Evolutionary conservation across 2,888 invertebrate genomes (phyloP), one percentile per base, ranked within the genome.

Genomic region (Andrena minutula): DNA sequence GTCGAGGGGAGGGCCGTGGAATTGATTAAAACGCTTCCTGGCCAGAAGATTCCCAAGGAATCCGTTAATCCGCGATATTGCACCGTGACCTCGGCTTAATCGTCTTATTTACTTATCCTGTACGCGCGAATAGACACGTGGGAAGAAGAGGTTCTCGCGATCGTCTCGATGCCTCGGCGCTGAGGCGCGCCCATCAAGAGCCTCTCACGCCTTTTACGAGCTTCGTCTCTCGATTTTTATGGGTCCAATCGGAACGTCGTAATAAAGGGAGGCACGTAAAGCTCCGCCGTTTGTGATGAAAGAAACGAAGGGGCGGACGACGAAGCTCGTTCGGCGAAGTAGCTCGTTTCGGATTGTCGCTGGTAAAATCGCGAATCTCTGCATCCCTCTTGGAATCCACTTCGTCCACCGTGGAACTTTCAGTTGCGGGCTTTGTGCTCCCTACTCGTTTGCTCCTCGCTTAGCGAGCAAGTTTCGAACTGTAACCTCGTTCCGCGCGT

Each of bases 201-300:
- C 20, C 23, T 28, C 23, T 20, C 56, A 23, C 30, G 10, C 16
- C 1, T 30, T 78, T 78, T 80, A 78, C 26, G 79, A 61, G 56
- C 35, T 56, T 23, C 60, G 61, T 71, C 47, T 35, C 61, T 61
- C 28, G 61, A 78, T 80, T 80, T 56, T 80, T 80, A 80, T 80
- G 20, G 66, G 8, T 30, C 32, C 56, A 80, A 80, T 78, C 66
- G 53, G 47, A 71, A 61, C 53, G 47, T 4, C 5, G 32, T 47
- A 51, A 51, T 23, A 71, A 71, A 16, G 12, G 35, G 7, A 6
- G 5, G 53, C n/a, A 16, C 64, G 26, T 58, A 41, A 28, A 56
- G 32, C 6, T 20, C 28, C 12, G 35, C 12, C 23, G 23, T n/a
- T 20, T 4, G 1, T 26, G n/a, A 70, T n/a, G 20, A 58, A 58